Base-by-base conservation (phyloP, 2,797 vertebrate genomes). In the Emys orbicularis region DNA sequence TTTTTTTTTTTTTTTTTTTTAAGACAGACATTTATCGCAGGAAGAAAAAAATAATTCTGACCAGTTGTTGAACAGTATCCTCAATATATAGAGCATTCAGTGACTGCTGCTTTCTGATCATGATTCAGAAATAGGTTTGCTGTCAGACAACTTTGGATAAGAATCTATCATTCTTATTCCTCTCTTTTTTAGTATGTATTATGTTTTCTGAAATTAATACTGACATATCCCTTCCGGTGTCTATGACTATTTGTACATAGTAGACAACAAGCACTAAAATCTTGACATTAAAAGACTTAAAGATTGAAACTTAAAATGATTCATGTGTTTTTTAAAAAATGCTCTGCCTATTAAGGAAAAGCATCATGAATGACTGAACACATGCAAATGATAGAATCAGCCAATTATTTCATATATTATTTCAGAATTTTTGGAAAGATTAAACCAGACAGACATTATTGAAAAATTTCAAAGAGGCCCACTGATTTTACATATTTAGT, bases 231-330 rank as follows among this genome's bases (percentile, higher is more conserved):
- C 19, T 79, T 61, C 27, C 74, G 61, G 31, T 94, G 72, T 88
- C 49, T 92, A 59, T 82, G 41, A 29, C 79, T 92, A 92, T 41
- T 52, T 95, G 56, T 95, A 57, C 16, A 79, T 12, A 89, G 54
- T 5, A 68, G 86, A 90, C 87, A 90, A 83, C 53, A 89, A 68
- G 2, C 10, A 61, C n/a, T 81, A 5, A 72, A 72, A 83, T 56
- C 52, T 81, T 57, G 23, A 77, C 88, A 83, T 93, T 93, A 91
- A 95, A 92, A 79, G 12, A 53, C 89, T 95, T 95, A 50, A 50
- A 50, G 50, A 50, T 50, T 15, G 50, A 50, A 50, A 50, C 50
- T 50, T 50, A 16, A 50, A 50, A 50, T 50, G 50, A 50, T 50
- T 50, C 13, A 50, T 50, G 11, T 50, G 15, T 50, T 83, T 84